These are phyloP conservation scores for Cygnus atratus DNA, from an alignment of 2,113 vertebrate genomes.

Conservation along the genomic window DNA sequence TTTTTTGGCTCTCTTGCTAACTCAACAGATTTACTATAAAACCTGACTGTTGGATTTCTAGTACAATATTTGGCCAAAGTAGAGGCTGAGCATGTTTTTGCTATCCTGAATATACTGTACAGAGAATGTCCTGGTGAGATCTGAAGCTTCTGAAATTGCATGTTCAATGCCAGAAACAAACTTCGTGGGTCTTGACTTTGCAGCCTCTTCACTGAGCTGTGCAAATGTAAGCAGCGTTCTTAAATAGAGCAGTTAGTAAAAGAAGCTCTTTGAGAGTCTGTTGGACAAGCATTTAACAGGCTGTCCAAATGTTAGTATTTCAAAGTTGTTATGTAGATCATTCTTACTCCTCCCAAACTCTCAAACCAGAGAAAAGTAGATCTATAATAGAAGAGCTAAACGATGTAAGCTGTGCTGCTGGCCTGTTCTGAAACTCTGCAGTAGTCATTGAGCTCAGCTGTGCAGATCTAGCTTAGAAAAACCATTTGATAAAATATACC, in stretches of 20 bases:
- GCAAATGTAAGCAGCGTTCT: neutral
- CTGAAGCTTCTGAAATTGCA: neutral
- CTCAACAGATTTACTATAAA: neutral
- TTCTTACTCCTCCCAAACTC: neutral
- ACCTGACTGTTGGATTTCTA: neutral
- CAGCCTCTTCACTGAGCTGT: neutral
- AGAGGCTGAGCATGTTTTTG: neutral
- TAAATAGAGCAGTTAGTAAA: no score
- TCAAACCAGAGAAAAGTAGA: neutral
- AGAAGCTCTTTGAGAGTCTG: neutral
- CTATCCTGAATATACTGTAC: neutral
- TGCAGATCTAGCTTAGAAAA: neutral
- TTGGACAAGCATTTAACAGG: neutral
- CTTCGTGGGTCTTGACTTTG: neutral
- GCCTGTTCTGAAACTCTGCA: neutral
- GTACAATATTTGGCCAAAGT: neutral
- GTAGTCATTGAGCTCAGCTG: neutral
- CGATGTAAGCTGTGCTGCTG: neutral
- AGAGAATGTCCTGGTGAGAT: neutral
- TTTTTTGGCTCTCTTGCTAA: neutral
- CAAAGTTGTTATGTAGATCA: neutral
- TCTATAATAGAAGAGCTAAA: neutral
- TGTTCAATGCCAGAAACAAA: neutral
- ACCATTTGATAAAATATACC: neutral
- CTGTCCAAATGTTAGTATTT: neutral